Conservation (phyloP, 2,113 vertebrate genomes). For the Atractosteus spatula region DNA sequence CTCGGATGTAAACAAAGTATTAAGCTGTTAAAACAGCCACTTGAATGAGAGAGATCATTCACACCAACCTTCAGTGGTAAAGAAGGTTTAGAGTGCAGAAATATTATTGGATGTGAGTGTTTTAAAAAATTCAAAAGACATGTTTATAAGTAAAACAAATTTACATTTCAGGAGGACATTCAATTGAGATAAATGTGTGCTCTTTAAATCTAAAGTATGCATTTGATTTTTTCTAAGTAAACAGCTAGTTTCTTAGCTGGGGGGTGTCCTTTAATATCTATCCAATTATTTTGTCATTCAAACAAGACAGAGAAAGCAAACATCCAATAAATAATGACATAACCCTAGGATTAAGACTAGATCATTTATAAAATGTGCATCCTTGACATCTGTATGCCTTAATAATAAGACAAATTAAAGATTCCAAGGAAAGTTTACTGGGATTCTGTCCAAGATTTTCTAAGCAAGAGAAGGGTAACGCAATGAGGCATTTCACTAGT, state of each 20-base stretch:
- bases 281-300: neutral
- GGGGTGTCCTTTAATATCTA: neutral
- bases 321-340: neutral
- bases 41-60: too few relatives aligned
- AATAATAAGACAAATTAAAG: constrained; percentile 19
- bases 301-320: neutral
- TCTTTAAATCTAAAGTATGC: neutral
- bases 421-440: constrained; percentile 10
- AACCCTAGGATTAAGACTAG: neutral
- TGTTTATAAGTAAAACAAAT: too few relatives aligned
- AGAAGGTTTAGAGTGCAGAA: too few relatives aligned
- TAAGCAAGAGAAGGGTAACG: constrained; percentile 10
- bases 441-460: constrained; percentile 12
- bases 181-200: neutral
- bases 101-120: too few relatives aligned
- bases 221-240: neutral
- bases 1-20: too few relatives aligned
- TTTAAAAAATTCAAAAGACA: too few relatives aligned
- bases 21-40: too few relatives aligned
- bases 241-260: neutral
- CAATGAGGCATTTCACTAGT: constrained; percentile 6
- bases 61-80: too few relatives aligned
- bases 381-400: constrained; percentile 10
- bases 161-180: neutral
- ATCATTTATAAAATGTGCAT: constrained; percentile 15